Evolutionary conservation across 2,797 vertebrate genomes (phyloP), one percentile per base, ranked within the genome.

Genomic region (Parauchenoglanis ngamensis): DNA sequence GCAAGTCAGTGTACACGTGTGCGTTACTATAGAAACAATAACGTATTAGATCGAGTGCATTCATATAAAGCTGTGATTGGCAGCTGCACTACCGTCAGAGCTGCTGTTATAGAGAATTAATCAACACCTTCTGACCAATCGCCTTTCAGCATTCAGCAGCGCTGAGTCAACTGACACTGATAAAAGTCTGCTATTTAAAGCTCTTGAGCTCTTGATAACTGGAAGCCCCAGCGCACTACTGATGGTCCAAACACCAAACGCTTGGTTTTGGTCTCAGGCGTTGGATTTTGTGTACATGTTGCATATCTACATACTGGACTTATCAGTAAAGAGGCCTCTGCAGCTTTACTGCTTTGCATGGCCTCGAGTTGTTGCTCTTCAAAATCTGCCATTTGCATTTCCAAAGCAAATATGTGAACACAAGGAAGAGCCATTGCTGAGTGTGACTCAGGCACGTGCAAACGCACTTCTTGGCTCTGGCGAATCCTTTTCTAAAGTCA

Each of bases 301-400:
- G 7, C 21, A 12, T 73, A 23, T 73, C 70, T 73, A 4, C 1
- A 31, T 17, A 19, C 28, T 1, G 6, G 17, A 21, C 35, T 23
- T 23, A 21, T n/a, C 73, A 52, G 73, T n/a, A 49, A 75, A 49
- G 44, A 17, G 21, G 23, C 70, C 40, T 2, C 40, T 6, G 46
- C 6, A 46, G 86, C 44, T 21, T 15, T 35, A 70, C 86, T 83
- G 44, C 65, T 90, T 89, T 90, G 88, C 86, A 89, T 91, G 46
- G 28, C 49, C 57, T 59, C 1, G 35, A 57, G 75, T 56, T 21
- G 5, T 61, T 7, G 10, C 49, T 73, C 35, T 57, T 72, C 57
- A 59, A 68, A 68, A 23, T 15, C 63, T 46, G 2, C 57, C 35
- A 44, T 77, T 21, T 73, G 65, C 12, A 89, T 90, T 89, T 89